Evolutionary conservation across 2,113 vertebrate species (phyloP), one percentile per base, ranked within the genome.

Genomic region (Gallinago undulata): DNA sequence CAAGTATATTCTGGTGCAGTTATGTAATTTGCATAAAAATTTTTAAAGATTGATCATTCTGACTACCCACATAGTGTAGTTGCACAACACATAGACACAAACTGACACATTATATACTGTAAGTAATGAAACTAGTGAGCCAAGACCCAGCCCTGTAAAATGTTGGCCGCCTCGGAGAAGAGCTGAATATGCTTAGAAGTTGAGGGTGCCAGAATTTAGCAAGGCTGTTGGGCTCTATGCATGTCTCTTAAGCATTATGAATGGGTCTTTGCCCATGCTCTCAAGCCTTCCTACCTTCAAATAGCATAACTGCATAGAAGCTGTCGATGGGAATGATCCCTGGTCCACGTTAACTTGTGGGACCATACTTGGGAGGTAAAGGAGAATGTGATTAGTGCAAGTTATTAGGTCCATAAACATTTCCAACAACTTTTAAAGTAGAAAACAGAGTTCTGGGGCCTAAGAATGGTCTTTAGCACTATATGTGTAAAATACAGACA

Each of bases 91-190:
- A 8, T 14, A 57, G 30, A 47, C 28, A 9, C 27, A 47, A 90
- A 48, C 6, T 41, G 41, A 10, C 33, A 31, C 0, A 0, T 77
- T 66, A 19, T 1, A 0, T 67, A 23, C 51, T 43, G 10, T 50
- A 67, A 87, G 33, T 60, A 57, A 57, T 28, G 19, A 67, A 90
- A 62, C 9, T 31, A 51, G 28, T 48, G 63, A 51, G 51, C 47
- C 57, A 53, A 48, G 53, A 27, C 50, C 47, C 31, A 70, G 11
- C 11, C n/a, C 5, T 59, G 22, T 45, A 67, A 47, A 63, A 35
- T n/a, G 41, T 3, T 67, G 56, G 14, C 43, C 11, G 35, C 62
- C 57, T 45, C 24, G 37, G 10, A 63, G 39, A 48, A 27, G 14
- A 14, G 19, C 45, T 83, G 55, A 74, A 21, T 37, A 25, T 14